These are phyloP conservation scores for Halcyon malimbica DNA, from an alignment of 2,113 vertebrate species.

Conservation along the genomic window DNA sequence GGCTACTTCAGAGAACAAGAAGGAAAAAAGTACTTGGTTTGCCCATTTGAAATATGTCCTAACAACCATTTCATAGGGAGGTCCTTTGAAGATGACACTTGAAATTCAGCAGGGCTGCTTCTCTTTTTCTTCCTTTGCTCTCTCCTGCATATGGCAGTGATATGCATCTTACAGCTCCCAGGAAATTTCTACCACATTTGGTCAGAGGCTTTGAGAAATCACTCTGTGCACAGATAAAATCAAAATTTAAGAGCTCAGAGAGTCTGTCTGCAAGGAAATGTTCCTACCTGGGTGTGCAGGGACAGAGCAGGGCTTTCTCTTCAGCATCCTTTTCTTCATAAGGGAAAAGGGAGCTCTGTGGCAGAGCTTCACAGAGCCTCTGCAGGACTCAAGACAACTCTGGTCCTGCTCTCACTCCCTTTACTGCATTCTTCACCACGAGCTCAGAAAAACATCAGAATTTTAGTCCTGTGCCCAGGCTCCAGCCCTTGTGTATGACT, in stretches of 20 bases:
- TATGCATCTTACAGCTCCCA: background rate
- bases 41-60: background rate
- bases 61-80: background rate
- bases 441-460: background rate
- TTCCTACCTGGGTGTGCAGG: background rate
- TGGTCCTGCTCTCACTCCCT: background rate
- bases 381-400: background rate
- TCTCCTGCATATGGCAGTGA: background rate
- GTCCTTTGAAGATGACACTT: background rate
- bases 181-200: constrained; percentile 2
- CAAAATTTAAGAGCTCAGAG: background rate
- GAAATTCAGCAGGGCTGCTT: background rate
- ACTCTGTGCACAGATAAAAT: background rate
- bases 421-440: background rate
- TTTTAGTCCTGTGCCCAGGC: background rate
- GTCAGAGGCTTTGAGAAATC: background rate
- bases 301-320: background rate
- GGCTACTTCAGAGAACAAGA: background rate
- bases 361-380: background rate
- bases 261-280: background rate
- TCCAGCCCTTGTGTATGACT: background rate
- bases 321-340: background rate
- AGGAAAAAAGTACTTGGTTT: background rate
- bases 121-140: background rate
- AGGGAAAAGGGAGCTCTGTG: background rate